Evolutionary conservation across 2,888 invertebrate genomes (phyloP).

Genomic region (Anarsia innoxiella): DNA sequence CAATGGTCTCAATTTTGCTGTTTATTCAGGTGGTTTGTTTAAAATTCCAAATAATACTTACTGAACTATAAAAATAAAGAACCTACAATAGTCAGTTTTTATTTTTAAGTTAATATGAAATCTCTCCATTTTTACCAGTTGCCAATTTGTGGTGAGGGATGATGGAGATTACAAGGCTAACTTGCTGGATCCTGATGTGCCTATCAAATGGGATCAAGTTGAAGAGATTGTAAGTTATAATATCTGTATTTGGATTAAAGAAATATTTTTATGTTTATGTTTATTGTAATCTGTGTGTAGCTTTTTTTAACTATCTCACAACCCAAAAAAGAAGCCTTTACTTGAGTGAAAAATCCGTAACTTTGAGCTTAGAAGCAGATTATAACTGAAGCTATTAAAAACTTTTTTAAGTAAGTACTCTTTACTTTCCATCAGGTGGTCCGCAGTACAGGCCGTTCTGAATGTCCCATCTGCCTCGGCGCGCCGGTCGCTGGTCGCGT

Average conservation of each 20-base stretch:
- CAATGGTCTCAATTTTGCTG: too few species aligned
- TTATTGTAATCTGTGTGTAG: too few species aligned
- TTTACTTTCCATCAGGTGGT: conserved; percentile 43
- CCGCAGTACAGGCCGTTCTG: conserved; percentile 51
- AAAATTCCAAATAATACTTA: background rate
- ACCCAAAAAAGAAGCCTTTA: too few species aligned
- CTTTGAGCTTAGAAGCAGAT: too few species aligned
- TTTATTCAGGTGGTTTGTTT: background rate
- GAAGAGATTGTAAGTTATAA: conserved; percentile 96
- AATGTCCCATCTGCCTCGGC: conserved; percentile 95
- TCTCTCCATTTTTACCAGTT: conserved; percentile 71
- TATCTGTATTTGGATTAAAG: background rate
- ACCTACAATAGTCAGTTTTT: too few species aligned
- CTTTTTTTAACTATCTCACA: too few species aligned
- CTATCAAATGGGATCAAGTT: conserved; percentile 93
- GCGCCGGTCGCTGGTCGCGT: conserved; percentile 92
- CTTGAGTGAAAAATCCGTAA: too few species aligned
- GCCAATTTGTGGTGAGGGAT: conserved; percentile 94
- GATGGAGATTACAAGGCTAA: conserved; percentile 86
- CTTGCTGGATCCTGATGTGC: conserved; percentile 87
- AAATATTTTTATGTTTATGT: too few species aligned
- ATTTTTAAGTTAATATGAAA: background rate
- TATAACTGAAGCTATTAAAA: background rate
- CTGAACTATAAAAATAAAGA: too few species aligned
- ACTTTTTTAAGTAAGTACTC: too few species aligned